phyloP scores from a whole-genome alignment of 2,888 invertebrate species.

The Hydriomena furcata region DNA sequence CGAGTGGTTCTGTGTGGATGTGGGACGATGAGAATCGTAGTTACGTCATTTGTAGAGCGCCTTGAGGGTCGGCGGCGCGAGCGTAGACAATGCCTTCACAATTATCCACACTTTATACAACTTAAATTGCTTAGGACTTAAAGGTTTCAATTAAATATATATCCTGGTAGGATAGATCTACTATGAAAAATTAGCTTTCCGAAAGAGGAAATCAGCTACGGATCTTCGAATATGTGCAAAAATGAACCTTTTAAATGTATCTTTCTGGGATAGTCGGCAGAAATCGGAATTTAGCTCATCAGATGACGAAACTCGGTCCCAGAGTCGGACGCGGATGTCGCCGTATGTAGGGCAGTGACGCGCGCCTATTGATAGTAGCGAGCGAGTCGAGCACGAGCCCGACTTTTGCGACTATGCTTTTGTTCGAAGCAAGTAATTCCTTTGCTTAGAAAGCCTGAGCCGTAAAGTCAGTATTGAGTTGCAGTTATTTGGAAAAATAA shows the following conservation, averaged over 20 bases:
- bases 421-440: too few species aligned
- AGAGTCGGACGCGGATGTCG: slow-evolving; percentile 47
- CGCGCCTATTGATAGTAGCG: slow-evolving; percentile 67
- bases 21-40: slow-evolving; percentile 46
- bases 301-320: slow-evolving; percentile 63
- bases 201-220: background rate
- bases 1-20: slow-evolving; percentile 49
- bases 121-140: background rate
- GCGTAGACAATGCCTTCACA: slow-evolving; percentile 49
- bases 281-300: slow-evolving; percentile 68
- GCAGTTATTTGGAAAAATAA: slow-evolving; percentile 7
- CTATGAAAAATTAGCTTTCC: background rate
- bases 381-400: slow-evolving; percentile 19
- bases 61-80: slow-evolving; percentile 38
- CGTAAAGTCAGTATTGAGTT: too few species aligned
- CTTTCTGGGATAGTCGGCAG: slow-evolving; percentile 9
- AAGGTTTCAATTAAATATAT: too few species aligned
- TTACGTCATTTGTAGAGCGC: slow-evolving; percentile 47
- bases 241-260: background rate
- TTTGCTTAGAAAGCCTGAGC: too few species aligned
- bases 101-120: background rate
- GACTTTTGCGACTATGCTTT: too few species aligned
- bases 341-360: slow-evolving; percentile 71
- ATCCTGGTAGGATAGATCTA: too few species aligned
- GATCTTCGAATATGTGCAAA: background rate